Percentiles rank a stretch among this genome's conserved stretches.
Conservation (phyloP, 2,113 vertebrate genomes). For the Sturnus vulgaris region DNA sequence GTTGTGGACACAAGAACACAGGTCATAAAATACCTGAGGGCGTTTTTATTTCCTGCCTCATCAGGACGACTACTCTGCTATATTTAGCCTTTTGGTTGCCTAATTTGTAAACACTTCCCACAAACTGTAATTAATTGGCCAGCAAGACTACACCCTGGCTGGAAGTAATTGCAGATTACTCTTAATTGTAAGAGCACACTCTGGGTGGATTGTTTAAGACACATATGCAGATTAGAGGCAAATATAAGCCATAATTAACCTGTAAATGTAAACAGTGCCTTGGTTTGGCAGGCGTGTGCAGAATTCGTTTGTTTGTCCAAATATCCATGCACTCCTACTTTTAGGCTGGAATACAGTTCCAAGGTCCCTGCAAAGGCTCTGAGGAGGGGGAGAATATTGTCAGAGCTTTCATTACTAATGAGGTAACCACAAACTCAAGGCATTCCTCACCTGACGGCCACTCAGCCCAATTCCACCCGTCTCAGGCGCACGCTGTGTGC, state of each 20-base stretch:
- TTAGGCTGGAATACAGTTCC: not conserved
- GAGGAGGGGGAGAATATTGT: not conserved
- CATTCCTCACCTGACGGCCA: not conserved
- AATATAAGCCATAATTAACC: not conserved
- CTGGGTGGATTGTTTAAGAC: not conserved
- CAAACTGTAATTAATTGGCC: conserved; percentile 16
- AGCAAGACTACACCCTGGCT: not conserved
- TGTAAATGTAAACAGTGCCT: not conserved
- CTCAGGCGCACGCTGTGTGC: not conserved
- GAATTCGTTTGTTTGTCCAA: not conserved
- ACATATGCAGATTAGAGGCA: not conserved
- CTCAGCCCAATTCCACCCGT: not conserved
- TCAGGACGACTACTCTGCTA: not conserved
- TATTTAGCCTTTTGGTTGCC: not conserved
- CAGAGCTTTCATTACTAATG: not conserved
- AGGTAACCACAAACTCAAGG: not conserved
- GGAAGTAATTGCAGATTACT: conserved; percentile 23
- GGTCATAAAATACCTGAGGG: not conserved
- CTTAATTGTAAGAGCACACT: not conserved
- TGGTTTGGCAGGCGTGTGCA: not conserved
- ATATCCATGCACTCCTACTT: fast-evolving
- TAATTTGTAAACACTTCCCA: conserved; percentile 2
- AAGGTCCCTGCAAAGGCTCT: fast-evolving
- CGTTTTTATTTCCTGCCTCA: conserved; percentile 1
- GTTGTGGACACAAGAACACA: not conserved